Evolutionary conservation across 1,140 invertebrate species (phyloP).

Genomic region (Olivierus martensii): DNA sequence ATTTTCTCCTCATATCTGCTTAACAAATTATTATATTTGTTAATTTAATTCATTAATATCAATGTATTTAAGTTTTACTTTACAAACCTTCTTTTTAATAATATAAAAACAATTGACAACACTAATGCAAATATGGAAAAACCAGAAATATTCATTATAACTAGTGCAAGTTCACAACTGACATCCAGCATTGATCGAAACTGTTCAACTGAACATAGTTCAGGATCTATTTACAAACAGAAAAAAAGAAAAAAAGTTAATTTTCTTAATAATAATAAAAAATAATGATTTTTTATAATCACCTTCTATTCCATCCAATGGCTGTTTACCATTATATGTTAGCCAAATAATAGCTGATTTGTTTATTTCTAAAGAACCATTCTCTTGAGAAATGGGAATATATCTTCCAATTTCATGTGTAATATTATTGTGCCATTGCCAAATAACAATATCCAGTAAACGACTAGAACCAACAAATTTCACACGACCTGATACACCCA

Average conservation of each 20-base stretch:
- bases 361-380: slow-evolving; percentile 36
- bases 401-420: slow-evolving; percentile 46
- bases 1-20: slow-evolving; percentile 12
- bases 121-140: slow-evolving; percentile 44
- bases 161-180: slow-evolving; percentile 53
- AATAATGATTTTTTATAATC: slow-evolving; percentile 1
- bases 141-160: slow-evolving; percentile 52
- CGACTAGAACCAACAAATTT: slow-evolving; percentile 53
- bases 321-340: slow-evolving; percentile 38
- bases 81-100: too few species aligned
- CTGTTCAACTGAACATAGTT: slow-evolving; percentile 41
- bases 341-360: slow-evolving; percentile 45
- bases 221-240: slow-evolving; percentile 7
- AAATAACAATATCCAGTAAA: slow-evolving; percentile 48
- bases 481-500: slow-evolving; percentile 60
- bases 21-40: too few species aligned
- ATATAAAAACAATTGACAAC: slow-evolving; percentile 36
- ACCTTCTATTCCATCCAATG: slow-evolving; percentile 51
- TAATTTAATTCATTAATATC: too few species aligned
- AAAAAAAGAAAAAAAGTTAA: neutral
- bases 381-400: slow-evolving; percentile 36
- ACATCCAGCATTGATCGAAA: slow-evolving; percentile 48
- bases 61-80: too few species aligned
- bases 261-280: neutral
- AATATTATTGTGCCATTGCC: slow-evolving; percentile 47